Conservation (phyloP, 1,140 invertebrate species). For the Octopus sinensis region DNA sequence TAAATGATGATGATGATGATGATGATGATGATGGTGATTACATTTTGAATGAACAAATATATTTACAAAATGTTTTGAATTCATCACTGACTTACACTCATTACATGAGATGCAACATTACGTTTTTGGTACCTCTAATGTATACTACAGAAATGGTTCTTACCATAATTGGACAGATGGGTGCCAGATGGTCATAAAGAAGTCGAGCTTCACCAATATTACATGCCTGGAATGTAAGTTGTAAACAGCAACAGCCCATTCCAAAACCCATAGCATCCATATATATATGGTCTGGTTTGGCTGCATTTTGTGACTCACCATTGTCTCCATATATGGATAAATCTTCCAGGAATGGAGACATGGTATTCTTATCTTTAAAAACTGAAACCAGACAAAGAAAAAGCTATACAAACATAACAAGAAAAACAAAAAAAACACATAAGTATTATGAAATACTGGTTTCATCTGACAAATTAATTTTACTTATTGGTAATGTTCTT, state of each 20-base stretch:
- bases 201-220: constrained; percentile 93
- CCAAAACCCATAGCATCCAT: constrained; percentile 99
- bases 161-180: constrained; percentile 96
- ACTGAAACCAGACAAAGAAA: constrained; percentile 64
- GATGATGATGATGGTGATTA: no score
- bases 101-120: no score
- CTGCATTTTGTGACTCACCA: constrained; percentile 37
- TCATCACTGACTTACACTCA: no score
- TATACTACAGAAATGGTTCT: constrained; percentile 10
- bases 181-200: constrained; percentile 95
- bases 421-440: no score
- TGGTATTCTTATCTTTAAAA: constrained; percentile 82
- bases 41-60: no score
- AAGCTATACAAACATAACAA: background rate
- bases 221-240: constrained; percentile 82
- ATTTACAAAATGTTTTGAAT: no score
- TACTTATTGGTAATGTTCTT: no score
- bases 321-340: constrained; percentile 64
- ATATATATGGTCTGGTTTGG: constrained; percentile 54
- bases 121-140: no score
- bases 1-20: no score
- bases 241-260: constrained; percentile 98
- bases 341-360: constrained; percentile 73
- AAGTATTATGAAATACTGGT: no score
- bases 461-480: no score